Base-by-base conservation (phyloP, 2,888 invertebrate species). In the Chouioia cunea region DNA sequence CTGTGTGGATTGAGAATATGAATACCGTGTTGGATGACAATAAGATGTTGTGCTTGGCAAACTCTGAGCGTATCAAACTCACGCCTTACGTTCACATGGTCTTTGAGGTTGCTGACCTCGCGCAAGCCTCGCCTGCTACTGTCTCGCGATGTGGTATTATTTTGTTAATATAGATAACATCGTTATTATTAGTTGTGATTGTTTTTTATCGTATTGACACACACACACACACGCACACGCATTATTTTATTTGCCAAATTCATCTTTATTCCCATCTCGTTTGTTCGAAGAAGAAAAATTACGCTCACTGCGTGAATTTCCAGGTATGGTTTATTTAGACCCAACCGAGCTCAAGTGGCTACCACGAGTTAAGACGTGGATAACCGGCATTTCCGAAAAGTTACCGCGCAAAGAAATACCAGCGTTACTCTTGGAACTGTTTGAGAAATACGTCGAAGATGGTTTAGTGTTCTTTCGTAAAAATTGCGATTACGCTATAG, bases 1-100 rank as follows among this genome's bases (percentile, higher is more conserved):
- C 96, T 0, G 92, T 96, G 20, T 97, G 97, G 96, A 96, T 97
- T 74, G 97, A 97, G 85, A 96, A 96, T 82, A 91, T 97, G 90
- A 96, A 96, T 85, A 95, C 96, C 0, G 96, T 96, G 0, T 87
- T 96, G 6, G 97, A 97, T 81, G 96, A 97, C 81, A 97, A 97
- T 83, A 97, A 96, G 87, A 95, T 96, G 95, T 85, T 97, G 47
- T 96, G 96, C 79, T 87, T 97, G 47, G 95, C 96, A 1, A 96
- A 96, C 88, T 95, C 95, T 0, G 96, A 95, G 85, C 88, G 95
- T 72, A 97, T 97, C 74, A 96, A 96, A 84, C 89, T 96, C 27
- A 94, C 96, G 0, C 92, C 93, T 0, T 94, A 92, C 86, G 94
- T 96, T 0, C 95, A 95, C 79, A 95, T 96, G 95, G 85, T 96